Base-by-base conservation (phyloP, 2,113 vertebrate species). In the Pandion haliaetus region DNA sequence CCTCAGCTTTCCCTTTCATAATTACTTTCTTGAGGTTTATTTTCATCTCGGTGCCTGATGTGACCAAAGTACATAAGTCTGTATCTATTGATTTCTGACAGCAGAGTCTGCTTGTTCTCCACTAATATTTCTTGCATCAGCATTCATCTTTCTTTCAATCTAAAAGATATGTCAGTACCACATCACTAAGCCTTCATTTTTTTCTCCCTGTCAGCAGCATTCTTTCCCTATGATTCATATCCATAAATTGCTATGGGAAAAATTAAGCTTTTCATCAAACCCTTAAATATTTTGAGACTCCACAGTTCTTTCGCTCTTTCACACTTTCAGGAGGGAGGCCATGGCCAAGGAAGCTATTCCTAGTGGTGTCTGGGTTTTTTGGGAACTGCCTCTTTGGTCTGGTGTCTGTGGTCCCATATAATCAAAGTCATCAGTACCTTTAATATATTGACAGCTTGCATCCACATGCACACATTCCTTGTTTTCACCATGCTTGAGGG, bases 21-120 rank as follows among this genome's bases (percentile, higher is more conserved):
- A 96, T 96, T 88, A 83, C 90, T 96, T 97, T 86, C 85, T 62
- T 62, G 94, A 92, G 86, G 88, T 92, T 95, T 95, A 92, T 95
- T 96, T 96, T 96, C 86, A 92, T 95, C 72, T 95, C 6, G 0
- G 80, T 73, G 93, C 45, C 88, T 72, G 85, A 92, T 96, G 95
- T 88, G 92, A 96, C 85, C 90, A 36, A 92, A 94, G 95, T 88
- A 83, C 71, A 66, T 95, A 93, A 96, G 93, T 94, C 93, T 93
- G 82, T 90, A 66, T 58, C 45, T 96, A 93, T 96, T 86, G 96
- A 97, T 96, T 96, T 95, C 95, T 95, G 96, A 96, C 97, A 96
- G 93, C 82, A 83, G 19, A 93, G 71, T 40, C 92, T 96, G 95
- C 93, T 86, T 96, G 87, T 92, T 95, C 92, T 70, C 91, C 79